Conservation (phyloP, 1,140 invertebrate species). For the Potamilus streckersoni region DNA sequence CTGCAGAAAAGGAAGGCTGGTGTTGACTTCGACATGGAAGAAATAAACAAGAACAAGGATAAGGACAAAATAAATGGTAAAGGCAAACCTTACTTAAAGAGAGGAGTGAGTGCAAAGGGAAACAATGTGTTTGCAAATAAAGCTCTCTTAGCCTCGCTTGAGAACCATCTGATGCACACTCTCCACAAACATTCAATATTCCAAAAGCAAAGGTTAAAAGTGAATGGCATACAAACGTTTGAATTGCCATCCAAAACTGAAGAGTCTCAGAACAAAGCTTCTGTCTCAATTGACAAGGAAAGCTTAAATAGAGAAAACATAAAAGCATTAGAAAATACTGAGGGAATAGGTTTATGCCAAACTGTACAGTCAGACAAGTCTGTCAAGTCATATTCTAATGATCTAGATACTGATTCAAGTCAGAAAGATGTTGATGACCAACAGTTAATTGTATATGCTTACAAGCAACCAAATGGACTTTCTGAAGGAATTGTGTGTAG, state of each 20-base stretch:
- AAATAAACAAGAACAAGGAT: slow-evolving; percentile 11
- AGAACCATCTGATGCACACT: slow-evolving; percentile 50
- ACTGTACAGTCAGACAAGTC: no score
- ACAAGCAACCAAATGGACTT: slow-evolving; percentile 12
- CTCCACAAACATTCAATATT: slow-evolving; percentile 30
- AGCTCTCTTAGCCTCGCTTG: slow-evolving; percentile 47
- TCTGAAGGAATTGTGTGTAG: slow-evolving; percentile 30
- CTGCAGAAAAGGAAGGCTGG: slow-evolving; percentile 32
- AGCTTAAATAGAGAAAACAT: background rate
- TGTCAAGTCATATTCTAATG: background rate
- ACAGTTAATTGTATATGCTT: slow-evolving; percentile 24
- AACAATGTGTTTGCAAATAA: slow-evolving; percentile 54
- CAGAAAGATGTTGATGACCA: slow-evolving; percentile 2
- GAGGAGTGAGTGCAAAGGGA: slow-evolving; percentile 16
- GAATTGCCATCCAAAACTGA: slow-evolving; percentile 7
- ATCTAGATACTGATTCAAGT: background rate
- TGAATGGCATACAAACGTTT: slow-evolving; percentile 20
- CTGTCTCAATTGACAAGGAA: background rate
- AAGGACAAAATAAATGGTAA: slow-evolving; percentile 6
- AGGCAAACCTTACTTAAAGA: slow-evolving; percentile 17
- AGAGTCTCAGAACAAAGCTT: background rate
- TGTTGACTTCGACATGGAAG: background rate
- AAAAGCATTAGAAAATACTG: background rate
- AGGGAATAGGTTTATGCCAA: no score
- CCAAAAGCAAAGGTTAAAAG: slow-evolving; percentile 23